Percentiles rank a stretch among this genome's conserved stretches.
Conservation (phyloP, 92 coral and sea anemone genomes). For the Parazoanthus atlanticus region DNA sequence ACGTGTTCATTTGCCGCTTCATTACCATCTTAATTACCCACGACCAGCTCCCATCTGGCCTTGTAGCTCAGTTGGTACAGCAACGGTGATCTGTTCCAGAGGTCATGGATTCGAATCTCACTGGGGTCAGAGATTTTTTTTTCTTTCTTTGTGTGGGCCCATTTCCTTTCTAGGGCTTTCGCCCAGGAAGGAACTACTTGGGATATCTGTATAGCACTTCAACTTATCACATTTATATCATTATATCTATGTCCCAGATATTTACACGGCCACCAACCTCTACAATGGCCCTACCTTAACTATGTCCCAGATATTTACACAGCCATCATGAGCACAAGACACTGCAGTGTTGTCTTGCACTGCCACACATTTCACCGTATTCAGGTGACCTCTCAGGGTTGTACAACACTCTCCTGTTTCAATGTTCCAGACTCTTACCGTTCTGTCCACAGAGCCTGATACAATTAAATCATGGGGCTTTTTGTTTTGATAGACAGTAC, state of each 20-base stretch:
- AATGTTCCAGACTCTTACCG: slow-evolving; percentile 84
- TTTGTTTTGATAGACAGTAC: slow-evolving; percentile 49
- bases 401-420: slow-evolving; percentile 49
- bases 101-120: no score
- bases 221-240: no score
- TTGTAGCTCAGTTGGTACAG: no score
- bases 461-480: slow-evolving; percentile 72
- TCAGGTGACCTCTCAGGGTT: slow-evolving; percentile 66
- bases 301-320: slow-evolving; percentile 77
- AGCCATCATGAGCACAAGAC: slow-evolving; percentile 71
- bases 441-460: slow-evolving; percentile 78
- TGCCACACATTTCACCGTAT: slow-evolving; percentile 71
- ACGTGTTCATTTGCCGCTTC: no score
- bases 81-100: no score
- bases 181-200: no score
- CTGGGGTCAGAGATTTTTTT: no score
- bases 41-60: no score
- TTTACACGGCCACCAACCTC: background rate
- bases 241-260: background rate
- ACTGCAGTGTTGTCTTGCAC: slow-evolving; percentile 56
- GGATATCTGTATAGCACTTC: no score
- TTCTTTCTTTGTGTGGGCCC: no score
- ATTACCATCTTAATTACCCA: no score
- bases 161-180: no score
- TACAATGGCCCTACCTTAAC: slow-evolving; percentile 34